Evolutionary conservation across 1,140 invertebrate genomes (phyloP), one percentile per base, ranked within the genome.

Genomic region (Bombus pyrosoma): DNA sequence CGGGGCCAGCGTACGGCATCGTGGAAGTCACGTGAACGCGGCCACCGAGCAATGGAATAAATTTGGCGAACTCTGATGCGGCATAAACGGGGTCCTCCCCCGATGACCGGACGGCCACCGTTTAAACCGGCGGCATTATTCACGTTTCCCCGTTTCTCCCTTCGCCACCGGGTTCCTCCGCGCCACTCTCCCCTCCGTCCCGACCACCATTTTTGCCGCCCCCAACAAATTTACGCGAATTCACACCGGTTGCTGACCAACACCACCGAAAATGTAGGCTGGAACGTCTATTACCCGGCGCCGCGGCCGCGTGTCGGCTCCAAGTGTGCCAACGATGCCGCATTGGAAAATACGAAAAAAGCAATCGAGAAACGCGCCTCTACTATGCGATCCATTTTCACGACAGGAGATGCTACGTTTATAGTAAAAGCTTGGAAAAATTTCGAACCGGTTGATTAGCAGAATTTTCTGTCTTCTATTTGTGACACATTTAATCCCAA

Each of bases 61-160:
- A 92, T 92, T 92, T 89, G 84, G 91, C 89, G 89, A 92, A 92
- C 91, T 92, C 90, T 92, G 91, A 92, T 92, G 91, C 91, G 90
- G 90, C 91, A 92, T 92, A 92, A 91, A 92, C 89, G 91, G 86
- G 85, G 62, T 73, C 64, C 81, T 84, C 85, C 90, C 80, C 81
- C 87, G 91, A 92, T 92, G 90, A 92, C 89, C 91, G 88, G 89
- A 86, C 85, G 84, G 78, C 81, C 84, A 81, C 87, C 87, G 87
- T 92, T 92, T 92, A 92, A 89, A 92, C 91, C 85, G 87, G 85
- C 75, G 10, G 89, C 90, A 92, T 92, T 92, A 92, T 92, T 92
- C 91, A 92, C 91, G 86, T 81, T 85, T 53, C 74, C 78, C 83
- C 80, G 79, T 86, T 72, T 85, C 77, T 68, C 78, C 78, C 79